Percentiles rank a stretch among this genome's conserved stretches.
These are phyloP conservation scores for Dicaeum eximium DNA, from an alignment of 2,113 vertebrate genomes.

Conservation along the genomic window DNA sequence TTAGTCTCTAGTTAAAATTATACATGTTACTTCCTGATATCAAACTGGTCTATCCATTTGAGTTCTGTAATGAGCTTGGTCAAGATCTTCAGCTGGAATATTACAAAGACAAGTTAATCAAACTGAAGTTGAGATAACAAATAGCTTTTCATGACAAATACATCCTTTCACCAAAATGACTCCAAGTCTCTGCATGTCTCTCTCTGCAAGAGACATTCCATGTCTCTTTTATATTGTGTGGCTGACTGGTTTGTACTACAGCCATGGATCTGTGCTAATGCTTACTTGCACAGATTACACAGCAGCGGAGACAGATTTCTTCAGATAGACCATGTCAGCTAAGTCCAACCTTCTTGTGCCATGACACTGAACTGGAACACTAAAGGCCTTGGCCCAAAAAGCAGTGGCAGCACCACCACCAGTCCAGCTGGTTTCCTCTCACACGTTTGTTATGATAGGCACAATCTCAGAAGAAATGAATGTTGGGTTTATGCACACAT, in stretches of 20 bases:
- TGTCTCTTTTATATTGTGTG: not conserved
- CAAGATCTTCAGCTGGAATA: not conserved
- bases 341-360: not conserved
- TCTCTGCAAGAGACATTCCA: no score
- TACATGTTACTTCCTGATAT: not conserved
- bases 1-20: not conserved
- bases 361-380: not conserved
- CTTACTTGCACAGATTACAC: not conserved
- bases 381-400: not conserved
- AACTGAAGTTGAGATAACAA: not conserved
- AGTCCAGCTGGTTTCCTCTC: not conserved
- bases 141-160: not conserved
- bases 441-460: not conserved
- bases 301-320: not conserved
- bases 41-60: not conserved
- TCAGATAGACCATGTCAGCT: not conserved
- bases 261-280: rapidly evolving
- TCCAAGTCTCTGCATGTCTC: not conserved
- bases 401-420: not conserved
- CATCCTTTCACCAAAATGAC: not conserved
- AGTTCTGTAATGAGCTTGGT: not conserved
- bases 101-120: not conserved
- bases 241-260: not conserved
- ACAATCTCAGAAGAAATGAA: not conserved
- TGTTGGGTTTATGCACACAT: not conserved